phyloP scores from a whole-genome alignment of 2,797 vertebrate genomes.

The Alca torda region DNA sequence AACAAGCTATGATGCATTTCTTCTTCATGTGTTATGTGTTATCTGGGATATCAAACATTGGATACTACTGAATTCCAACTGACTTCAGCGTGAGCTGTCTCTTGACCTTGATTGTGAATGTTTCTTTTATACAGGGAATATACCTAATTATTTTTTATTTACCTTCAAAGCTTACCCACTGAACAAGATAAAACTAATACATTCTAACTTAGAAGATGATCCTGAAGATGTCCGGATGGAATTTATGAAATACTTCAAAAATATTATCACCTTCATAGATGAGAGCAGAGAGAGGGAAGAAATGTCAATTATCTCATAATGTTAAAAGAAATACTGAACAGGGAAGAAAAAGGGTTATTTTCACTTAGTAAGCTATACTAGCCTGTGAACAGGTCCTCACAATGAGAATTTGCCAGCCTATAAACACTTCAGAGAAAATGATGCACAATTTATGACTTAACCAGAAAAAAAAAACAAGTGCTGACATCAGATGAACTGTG shows the following conservation, averaged over 20 bases:
- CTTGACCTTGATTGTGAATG: background rate
- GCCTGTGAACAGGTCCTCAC: background rate
- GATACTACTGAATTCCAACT: background rate
- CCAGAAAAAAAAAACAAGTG: background rate
- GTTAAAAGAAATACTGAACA: background rate
- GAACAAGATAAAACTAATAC: slow-evolving; percentile 85
- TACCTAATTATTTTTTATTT: slow-evolving; percentile 5
- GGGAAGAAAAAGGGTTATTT: background rate
- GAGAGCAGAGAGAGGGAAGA: slow-evolving; percentile 93
- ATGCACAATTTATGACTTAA: background rate
- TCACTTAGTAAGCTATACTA: background rate
- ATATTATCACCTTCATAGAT: slow-evolving; percentile 83
- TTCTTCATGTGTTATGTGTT: background rate
- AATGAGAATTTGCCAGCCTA: background rate
- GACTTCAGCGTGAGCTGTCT: background rate
- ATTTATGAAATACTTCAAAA: slow-evolving; percentile 88
- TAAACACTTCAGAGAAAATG: background rate
- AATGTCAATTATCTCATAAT: slow-evolving; percentile 91
- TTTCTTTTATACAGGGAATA: background rate
- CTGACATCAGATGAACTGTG: background rate
- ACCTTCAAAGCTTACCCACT: slow-evolving; percentile 81
- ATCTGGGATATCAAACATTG: background rate
- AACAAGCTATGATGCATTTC: background rate
- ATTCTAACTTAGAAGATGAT: slow-evolving; percentile 93
- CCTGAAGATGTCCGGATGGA: slow-evolving; percentile 88